Evolutionary conservation across 2,113 vertebrate genomes (phyloP), one percentile per base, ranked within the genome.

Genomic region (Sardina pilchardus): DNA sequence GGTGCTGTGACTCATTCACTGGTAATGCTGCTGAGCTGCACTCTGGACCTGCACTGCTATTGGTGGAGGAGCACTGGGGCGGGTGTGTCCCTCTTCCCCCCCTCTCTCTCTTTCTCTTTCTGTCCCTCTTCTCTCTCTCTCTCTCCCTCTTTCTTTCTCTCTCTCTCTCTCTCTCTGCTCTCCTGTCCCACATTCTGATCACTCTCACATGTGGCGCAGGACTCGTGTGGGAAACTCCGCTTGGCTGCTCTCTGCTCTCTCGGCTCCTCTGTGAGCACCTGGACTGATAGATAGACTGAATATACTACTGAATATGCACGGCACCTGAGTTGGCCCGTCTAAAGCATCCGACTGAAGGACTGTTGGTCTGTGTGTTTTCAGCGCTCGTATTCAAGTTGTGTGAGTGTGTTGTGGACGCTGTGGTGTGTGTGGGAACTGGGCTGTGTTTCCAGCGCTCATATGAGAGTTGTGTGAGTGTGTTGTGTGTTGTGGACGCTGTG

Each of bases 31-130:
- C 86, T 91, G 84, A 89, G 88, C 88, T 91, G 84, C 81, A 56
- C 88, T 82, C 47, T 91, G 43, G 89, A 78, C 84, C 59, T 88
- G 87, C 81, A 88, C 82, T 93, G 81, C 91, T 89, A 93, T 93
- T 94, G 92, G 94, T 89, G 90, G 81, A 82, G 36, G 2, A 19
- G 45, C 3, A 80, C 85, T 59, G 89, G 87, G 89, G 89, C 85
- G 92, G 93, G 93, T 93, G 93, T 93, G 93, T 93, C 92, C 87
- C 82, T 84, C 86, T n/a, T n/a, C n/a, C n/a, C n/a, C n/a, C n/a
- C n/a, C n/a, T n/a, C n/a, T n/a, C n/a, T n/a, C n/a, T 39, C 39
- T 39, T n/a, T n/a, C n/a, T n/a, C n/a, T n/a, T 42, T 42, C 39
- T 42, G 39, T 4, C 4, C 39, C 4, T 42, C 4, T 4, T 42